Evolutionary conservation across 2,113 vertebrate genomes (phyloP).

Genomic region (Thinocorus orbignyianus): DNA sequence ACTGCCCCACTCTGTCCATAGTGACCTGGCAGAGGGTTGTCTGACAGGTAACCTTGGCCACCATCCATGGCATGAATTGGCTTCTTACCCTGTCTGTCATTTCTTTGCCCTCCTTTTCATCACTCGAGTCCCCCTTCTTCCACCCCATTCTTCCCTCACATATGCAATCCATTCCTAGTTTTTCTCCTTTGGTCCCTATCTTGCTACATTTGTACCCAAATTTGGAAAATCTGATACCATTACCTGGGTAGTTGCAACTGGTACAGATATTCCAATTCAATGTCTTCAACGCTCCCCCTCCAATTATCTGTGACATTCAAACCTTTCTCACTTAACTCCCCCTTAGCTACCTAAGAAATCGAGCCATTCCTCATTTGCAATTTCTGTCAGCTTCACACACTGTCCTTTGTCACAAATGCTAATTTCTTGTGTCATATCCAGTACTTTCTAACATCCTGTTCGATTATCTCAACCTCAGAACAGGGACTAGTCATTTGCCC

Average conservation of each 20-base stretch:
- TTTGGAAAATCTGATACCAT: not conserved
- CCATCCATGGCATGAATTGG: rapidly evolving
- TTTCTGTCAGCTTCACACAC: not conserved
- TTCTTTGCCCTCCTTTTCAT: not conserved
- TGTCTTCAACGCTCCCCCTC: not conserved
- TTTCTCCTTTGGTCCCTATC: not conserved
- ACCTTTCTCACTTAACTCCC: not conserved
- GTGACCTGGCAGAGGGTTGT: not conserved
- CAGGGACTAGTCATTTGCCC: not conserved
- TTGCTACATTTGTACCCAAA: not conserved
- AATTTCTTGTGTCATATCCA: not conserved
- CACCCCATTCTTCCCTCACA: not conserved
- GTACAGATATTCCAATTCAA: not conserved
- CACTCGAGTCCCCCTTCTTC: not conserved
- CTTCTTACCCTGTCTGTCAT: not conserved
- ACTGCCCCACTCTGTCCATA: rapidly evolving
- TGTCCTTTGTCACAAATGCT: not conserved
- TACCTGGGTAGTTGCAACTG: not conserved
- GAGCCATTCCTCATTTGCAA: not conserved
- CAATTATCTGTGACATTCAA: not conserved
- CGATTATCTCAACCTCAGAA: not conserved
- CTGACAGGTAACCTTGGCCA: not conserved
- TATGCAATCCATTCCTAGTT: not conserved
- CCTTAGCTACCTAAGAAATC: not conserved
- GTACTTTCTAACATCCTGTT: not conserved